Evolutionary conservation across 2,113 vertebrate species (phyloP).

Genomic region (Ondatra zibethicus): DNA sequence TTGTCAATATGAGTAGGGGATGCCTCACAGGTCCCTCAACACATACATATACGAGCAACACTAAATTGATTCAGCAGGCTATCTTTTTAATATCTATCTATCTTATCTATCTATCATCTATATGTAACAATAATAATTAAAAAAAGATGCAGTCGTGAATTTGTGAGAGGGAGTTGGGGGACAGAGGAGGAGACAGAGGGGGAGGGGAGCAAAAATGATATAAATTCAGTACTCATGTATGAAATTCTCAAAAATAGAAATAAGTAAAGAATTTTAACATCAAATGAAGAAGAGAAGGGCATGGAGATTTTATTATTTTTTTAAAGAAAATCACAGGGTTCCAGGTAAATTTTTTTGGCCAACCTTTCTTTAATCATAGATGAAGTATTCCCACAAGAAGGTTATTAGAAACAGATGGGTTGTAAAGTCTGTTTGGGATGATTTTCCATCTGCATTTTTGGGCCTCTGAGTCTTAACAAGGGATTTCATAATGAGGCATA

Average conservation of each 20-base stretch:
- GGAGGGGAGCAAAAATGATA: background rate
- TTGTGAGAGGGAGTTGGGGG: background rate
- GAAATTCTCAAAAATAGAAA: background rate
- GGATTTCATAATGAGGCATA: background rate
- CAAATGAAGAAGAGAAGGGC: background rate
- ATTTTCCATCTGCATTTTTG: conserved; percentile 45
- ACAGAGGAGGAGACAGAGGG: background rate
- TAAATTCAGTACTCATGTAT: background rate
- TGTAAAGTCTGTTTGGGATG: conserved; percentile 19
- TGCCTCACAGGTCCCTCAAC: background rate
- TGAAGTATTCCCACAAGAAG: conserved; percentile 34
- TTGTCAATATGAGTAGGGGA: background rate
- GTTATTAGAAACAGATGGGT: conserved; percentile 38
- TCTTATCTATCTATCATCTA: background rate
- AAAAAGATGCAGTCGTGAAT: background rate
- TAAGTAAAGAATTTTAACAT: background rate
- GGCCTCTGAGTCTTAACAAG: background rate
- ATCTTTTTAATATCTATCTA: background rate
- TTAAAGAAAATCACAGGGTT: background rate
- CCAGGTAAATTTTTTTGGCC: background rate
- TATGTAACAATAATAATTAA: background rate
- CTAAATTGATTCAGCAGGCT: background rate
- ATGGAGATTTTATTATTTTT: conserved; percentile 37
- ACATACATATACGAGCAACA: background rate
- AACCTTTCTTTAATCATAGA: conserved; percentile 39